Evolutionary conservation across 2,888 invertebrate species (phyloP), one percentile per base, ranked within the genome.

Genomic region (Dicyrtomina minuta): DNA sequence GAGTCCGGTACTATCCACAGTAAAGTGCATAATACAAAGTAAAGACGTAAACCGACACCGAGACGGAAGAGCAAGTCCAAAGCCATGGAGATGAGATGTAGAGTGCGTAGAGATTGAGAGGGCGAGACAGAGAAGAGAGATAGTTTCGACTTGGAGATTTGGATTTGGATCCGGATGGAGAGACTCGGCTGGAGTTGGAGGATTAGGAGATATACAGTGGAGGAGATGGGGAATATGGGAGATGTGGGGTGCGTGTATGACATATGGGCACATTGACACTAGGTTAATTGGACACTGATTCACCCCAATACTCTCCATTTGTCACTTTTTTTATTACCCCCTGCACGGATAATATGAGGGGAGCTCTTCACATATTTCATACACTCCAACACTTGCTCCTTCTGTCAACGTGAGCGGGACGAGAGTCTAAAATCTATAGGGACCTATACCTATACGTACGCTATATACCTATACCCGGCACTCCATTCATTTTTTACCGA

Each of bases 241-340:
- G 43, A n/a, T 44, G 58, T 4, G 39, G 41, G 41, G 26, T 60
- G 59, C 67, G 51, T 67, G 59, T 59, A 59, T 59, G 49, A 58
- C 58, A 58, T 66, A 58, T 49, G 59, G 66, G 51, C 67, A 44
- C 46, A 67, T 59, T 67, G 59, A 59, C 59, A 66, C 66, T 59
- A 60, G 59, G 59, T 67, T 62, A 61, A 68, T 62, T 68, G 62
- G 61, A 68, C 68, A 68, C 60, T 68, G 68, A 68, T 68, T 68
- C 68, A 68, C 60, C 60, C 60, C 58, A 61, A 60, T 68, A 68
- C 53, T 62, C 51, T 62, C 68, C 60, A 68, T 68, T 68, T 68
- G 68, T 68, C 61, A 68, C 68, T 68, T 68, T 68, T n/a, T 68
- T 68, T 68, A 68, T 68, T 68, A 68, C 68, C 62, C 68, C 68